Evolutionary conservation across 92 coral and sea anemone genomes (phyloP).

Genomic region (Anthopleura xanthogrammica): DNA sequence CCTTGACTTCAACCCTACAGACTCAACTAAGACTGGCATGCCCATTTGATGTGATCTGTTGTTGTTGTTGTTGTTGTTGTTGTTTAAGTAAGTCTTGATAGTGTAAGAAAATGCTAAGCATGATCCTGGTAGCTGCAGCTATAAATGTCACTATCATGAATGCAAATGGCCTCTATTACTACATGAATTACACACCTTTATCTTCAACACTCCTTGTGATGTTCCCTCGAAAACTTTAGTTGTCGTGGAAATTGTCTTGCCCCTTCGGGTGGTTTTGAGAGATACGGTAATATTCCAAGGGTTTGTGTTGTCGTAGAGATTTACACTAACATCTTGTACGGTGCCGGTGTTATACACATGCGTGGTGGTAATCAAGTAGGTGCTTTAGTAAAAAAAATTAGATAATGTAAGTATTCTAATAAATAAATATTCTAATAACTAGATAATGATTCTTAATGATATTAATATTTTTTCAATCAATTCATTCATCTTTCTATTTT

Average conservation of each 20-base stretch:
- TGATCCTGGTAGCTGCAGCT: too few species aligned
- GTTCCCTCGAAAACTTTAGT: conserved; percentile 25
- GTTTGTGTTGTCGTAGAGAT: conserved; percentile 31
- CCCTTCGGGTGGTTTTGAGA: conserved; percentile 1
- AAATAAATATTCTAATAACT: too few species aligned
- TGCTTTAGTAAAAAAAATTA: conserved; percentile 21
- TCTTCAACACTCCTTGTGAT: conserved; percentile 38
- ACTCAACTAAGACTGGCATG: too few species aligned
- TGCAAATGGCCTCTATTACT: background rate
- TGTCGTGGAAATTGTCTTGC: background rate
- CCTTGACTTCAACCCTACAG: too few species aligned
- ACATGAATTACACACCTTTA: conserved; percentile 25
- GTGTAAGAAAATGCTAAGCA: too few species aligned
- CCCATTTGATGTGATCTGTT: too few species aligned
- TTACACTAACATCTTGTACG: conserved; percentile 49
- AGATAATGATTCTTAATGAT: too few species aligned
- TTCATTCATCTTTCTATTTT: too few species aligned
- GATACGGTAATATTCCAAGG: conserved; percentile 53
- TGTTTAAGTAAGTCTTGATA: too few species aligned
- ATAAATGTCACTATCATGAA: background rate
- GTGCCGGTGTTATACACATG: conserved; percentile 62
- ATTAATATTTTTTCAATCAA: too few species aligned
- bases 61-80: too few species aligned
- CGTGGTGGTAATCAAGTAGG: conserved; percentile 65
- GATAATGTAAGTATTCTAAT: too few species aligned